These are phyloP conservation scores for Progne subis DNA, from an alignment of 2,113 vertebrate species.

Conservation along the genomic window DNA sequence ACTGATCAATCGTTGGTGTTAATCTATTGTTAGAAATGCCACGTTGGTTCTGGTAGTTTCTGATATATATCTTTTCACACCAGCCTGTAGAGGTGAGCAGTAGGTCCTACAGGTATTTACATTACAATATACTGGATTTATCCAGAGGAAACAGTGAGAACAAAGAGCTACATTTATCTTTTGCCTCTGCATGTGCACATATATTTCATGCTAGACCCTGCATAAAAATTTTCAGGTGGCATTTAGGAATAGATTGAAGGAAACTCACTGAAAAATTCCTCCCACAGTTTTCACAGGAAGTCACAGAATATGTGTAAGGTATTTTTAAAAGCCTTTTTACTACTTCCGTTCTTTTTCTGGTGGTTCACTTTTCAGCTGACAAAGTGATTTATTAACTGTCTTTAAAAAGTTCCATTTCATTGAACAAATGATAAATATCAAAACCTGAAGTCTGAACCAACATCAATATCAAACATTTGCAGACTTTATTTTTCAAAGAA, in stretches of 20 bases:
- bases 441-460: slow-evolving; percentile 69
- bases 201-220: not conserved
- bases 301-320: slow-evolving; percentile 36
- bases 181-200: not conserved
- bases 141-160: not conserved
- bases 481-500: slow-evolving; percentile 68
- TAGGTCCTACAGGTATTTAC: not conserved
- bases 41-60: not conserved
- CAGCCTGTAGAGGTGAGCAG: not conserved
- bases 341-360: slow-evolving; percentile 28
- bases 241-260: not conserved
- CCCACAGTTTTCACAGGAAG: slow-evolving; percentile 44
- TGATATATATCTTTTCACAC: not conserved
- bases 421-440: slow-evolving; percentile 74
- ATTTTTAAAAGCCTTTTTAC: slow-evolving; percentile 57
- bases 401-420: slow-evolving; percentile 75
- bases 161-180: not conserved
- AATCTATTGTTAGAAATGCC: not conserved
- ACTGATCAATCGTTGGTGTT: not conserved
- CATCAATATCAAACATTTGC: slow-evolving; percentile 62
- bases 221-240: not conserved
- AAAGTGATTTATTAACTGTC: slow-evolving; percentile 79
- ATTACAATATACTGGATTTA: not conserved
- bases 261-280: slow-evolving; percentile 10
- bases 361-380: slow-evolving; percentile 61